Evolutionary conservation across 2,888 invertebrate species (phyloP).

Genomic region (Noctua pronuba): DNA sequence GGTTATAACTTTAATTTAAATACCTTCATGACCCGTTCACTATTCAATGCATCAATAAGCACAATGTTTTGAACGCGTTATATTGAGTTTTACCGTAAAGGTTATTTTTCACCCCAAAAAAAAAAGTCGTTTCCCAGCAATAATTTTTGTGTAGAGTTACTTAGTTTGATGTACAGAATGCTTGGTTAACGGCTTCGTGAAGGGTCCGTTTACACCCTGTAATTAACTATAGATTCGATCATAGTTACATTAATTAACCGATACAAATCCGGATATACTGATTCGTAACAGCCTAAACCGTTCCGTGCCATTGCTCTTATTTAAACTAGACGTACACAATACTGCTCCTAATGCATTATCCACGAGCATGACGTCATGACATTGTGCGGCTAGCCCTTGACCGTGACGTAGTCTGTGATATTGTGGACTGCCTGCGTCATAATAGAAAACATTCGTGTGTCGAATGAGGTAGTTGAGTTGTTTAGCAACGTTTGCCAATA

Average conservation of each 20-base stretch:
- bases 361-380: slow-evolving; percentile 33
- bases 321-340: slow-evolving; percentile 31
- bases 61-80: too few species aligned
- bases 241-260: not conserved
- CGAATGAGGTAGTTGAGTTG: not conserved
- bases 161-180: too few species aligned
- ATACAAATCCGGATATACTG: not conserved
- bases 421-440: slow-evolving; percentile 9
- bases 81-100: too few species aligned
- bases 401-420: slow-evolving; percentile 38
- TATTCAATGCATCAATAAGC: too few species aligned
- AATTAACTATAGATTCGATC: not conserved
- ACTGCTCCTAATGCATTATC: slow-evolving; percentile 37
- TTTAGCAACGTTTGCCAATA: not conserved
- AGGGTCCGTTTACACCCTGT: too few species aligned
- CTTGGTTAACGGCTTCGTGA: too few species aligned
- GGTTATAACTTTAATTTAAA: too few species aligned
- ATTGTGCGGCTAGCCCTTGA: slow-evolving; percentile 47
- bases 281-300: not conserved
- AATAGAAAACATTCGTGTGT: slow-evolving; percentile 1
- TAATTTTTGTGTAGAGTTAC: too few species aligned
- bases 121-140: too few species aligned
- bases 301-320: slow-evolving; percentile 27
- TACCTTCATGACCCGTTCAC: too few species aligned
- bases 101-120: too few species aligned